These are phyloP conservation scores for Spea multiplicata DNA, from an alignment of 2,113 vertebrate species.

Conservation along the genomic window DNA sequence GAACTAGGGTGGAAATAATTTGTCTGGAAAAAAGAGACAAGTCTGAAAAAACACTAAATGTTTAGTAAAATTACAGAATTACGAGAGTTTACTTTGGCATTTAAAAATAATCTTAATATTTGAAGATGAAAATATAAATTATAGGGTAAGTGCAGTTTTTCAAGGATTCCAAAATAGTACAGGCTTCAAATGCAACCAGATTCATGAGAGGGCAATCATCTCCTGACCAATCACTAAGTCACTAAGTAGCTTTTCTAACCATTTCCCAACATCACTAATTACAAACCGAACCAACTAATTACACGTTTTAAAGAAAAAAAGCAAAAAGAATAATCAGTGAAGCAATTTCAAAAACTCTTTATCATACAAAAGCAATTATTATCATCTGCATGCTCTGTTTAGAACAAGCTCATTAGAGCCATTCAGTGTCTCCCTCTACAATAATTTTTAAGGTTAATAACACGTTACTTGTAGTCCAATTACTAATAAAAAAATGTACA, in stretches of 20 bases:
- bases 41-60: no score
- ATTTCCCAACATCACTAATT: not conserved
- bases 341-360: not conserved
- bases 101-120: not conserved
- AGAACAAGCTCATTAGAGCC: not conserved
- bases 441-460: not conserved
- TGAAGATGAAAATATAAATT: not conserved
- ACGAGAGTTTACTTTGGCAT: not conserved
- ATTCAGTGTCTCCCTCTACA: not conserved
- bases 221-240: not conserved
- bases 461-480: not conserved
- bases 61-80: no score
- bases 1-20: not conserved
- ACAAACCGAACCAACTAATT: not conserved
- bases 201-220: not conserved
- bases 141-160: not conserved
- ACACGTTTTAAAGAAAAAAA: not conserved
- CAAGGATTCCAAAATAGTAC: not conserved
- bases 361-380: not conserved
- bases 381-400: not conserved
- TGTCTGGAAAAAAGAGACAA: no score
- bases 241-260: not conserved
- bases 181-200: not conserved
- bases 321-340: not conserved
- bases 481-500: not conserved